These are phyloP conservation scores for Acipenser transmontanus DNA, from an alignment of 2,797 vertebrate species.

Conservation along the genomic window DNA sequence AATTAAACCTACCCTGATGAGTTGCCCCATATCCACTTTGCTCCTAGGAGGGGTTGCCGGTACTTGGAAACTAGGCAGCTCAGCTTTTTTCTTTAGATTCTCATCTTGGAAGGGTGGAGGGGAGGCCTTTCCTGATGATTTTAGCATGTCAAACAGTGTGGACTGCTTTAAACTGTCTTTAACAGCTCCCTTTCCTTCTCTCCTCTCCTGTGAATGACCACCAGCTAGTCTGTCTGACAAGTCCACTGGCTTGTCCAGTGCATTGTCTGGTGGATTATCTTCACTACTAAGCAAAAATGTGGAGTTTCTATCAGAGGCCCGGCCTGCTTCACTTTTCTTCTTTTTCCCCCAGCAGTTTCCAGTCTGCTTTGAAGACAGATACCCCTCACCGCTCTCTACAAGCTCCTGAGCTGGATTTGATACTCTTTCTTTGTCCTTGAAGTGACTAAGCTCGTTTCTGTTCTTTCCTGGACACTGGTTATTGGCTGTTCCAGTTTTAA, in stretches of 20 bases:
- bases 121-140: constrained; percentile 37
- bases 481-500: constrained; percentile 22
- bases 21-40: constrained; percentile 6
- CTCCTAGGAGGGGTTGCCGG: constrained; percentile 6
- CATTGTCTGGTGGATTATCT: constrained; percentile 38
- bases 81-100: constrained; percentile 25
- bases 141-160: constrained; percentile 47
- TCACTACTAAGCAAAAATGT: constrained; percentile 44
- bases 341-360: constrained; percentile 54
- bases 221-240: constrained; percentile 60
- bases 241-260: constrained; percentile 58
- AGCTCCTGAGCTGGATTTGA: constrained; percentile 27
- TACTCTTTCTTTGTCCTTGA: neutral
- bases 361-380: constrained; percentile 35
- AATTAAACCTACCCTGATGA: constrained; percentile 12
- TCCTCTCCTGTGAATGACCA: constrained; percentile 44
- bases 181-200: constrained; percentile 35
- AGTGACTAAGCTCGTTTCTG: constrained; percentile 8
- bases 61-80: constrained; percentile 2
- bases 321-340: constrained; percentile 54
- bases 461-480: neutral
- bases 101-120: constrained; percentile 31
- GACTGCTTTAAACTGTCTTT: constrained; percentile 50
- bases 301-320: constrained; percentile 30
- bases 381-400: constrained; percentile 23